Evolutionary conservation across 2,888 invertebrate genomes (phyloP).

Genomic region (Drosophila paramelanica): DNA sequence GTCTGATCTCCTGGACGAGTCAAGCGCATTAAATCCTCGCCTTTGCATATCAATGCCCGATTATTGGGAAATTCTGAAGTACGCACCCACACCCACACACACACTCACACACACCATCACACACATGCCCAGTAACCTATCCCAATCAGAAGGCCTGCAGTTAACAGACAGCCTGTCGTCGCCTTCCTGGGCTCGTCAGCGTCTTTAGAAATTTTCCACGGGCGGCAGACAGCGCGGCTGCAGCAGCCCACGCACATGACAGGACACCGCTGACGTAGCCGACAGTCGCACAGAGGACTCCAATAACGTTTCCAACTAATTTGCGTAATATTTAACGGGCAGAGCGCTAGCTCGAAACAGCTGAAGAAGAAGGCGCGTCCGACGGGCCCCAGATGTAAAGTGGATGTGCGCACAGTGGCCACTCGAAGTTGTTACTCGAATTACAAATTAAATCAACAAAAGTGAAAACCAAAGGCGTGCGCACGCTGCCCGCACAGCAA

Average conservation of each 20-base stretch:
- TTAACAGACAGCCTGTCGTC: conserved; percentile 71
- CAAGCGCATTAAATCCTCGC: conserved; percentile 20
- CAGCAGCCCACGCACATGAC: conserved; percentile 62
- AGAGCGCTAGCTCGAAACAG: conserved; percentile 17
- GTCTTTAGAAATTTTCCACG: conserved; percentile 64
- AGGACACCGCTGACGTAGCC: conserved; percentile 42
- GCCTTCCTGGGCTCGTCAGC: conserved; percentile 23
- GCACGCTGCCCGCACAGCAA: conserved; percentile 40
- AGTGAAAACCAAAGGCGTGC: conserved; percentile 55
- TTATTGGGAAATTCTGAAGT: conserved; percentile 24
- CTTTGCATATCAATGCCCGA: conserved; percentile 57
- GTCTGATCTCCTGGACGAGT: conserved; percentile 21
- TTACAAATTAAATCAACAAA: conserved; percentile 81
- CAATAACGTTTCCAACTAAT: conserved; percentile 78
- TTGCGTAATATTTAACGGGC: conserved; percentile 74
- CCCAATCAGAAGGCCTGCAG: conserved; percentile 38
- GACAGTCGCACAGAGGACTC: conserved; percentile 41
- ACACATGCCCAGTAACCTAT: conserved; percentile 9
- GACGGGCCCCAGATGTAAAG: conserved; percentile 26
- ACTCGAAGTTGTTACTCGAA: conserved; percentile 75
- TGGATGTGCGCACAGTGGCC: conserved; percentile 47
- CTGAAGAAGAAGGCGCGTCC: conserved; percentile 52
- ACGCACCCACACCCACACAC: background rate
- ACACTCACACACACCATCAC: background rate
- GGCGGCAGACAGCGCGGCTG: conserved; percentile 55